These are phyloP conservation scores for Melanotaenia maccullochi DNA, from an alignment of 2,797 vertebrate species.

Conservation along the genomic window DNA sequence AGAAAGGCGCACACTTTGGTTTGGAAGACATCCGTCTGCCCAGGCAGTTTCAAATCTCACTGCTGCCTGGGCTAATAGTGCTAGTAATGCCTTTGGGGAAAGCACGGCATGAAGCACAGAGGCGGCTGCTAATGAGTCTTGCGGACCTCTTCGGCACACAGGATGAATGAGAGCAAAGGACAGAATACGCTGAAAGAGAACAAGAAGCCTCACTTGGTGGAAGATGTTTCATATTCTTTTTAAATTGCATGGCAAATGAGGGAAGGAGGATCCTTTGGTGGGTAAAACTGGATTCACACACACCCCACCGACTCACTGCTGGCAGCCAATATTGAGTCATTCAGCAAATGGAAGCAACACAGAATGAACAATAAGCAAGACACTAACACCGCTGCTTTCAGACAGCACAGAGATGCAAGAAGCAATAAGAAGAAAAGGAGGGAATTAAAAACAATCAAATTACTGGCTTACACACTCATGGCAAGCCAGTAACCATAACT, in stretches of 20 bases:
- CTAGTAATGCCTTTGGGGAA: constrained; percentile 82
- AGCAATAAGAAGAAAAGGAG: neutral
- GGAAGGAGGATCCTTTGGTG: constrained; percentile 35
- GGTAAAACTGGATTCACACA: constrained; percentile 38
- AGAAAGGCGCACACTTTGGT: constrained; percentile 73
- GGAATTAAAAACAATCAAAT: constrained; percentile 2
- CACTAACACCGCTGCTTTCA: constrained; percentile 20
- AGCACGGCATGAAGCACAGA: constrained; percentile 81
- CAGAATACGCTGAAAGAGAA: constrained; percentile 53
- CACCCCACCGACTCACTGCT: constrained; percentile 24
- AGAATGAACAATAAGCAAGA: constrained; percentile 22
- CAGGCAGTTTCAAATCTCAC: constrained; percentile 86
- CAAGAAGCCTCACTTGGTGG: constrained; percentile 46
- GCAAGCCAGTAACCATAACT: neutral
- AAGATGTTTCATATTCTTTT: constrained; percentile 49
- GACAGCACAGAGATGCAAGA: neutral
- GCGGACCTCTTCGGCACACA: constrained; percentile 72
- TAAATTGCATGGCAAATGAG: constrained; percentile 55
- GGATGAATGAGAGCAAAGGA: constrained; percentile 60
- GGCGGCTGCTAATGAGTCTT: constrained; percentile 88
- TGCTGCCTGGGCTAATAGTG: constrained; percentile 84
- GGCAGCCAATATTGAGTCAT: constrained; percentile 47
- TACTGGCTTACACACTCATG: neutral
- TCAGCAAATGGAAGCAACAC: constrained; percentile 53
- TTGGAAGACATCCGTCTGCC: constrained; percentile 77